These are phyloP conservation scores for Dryobota labecula DNA, from an alignment of 2,888 invertebrate species.

Conservation along the genomic window DNA sequence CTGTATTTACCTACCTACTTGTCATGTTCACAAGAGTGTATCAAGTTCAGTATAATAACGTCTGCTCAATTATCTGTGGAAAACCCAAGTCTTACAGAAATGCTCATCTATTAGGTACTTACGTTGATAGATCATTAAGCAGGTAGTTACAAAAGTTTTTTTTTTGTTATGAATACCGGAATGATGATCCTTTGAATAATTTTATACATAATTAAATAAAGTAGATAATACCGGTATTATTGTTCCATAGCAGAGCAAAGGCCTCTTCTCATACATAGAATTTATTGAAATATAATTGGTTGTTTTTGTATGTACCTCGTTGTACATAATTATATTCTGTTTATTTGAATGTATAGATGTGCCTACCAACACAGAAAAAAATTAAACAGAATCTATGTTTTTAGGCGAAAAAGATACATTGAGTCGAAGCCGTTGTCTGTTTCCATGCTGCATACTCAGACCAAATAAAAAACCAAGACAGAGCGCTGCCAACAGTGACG, in stretches of 20 bases:
- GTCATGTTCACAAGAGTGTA: not conserved
- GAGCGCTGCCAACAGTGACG: too few relatives aligned
- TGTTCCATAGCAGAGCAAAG: not conserved
- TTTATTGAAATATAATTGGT: not conserved
- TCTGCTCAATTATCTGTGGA: not conserved
- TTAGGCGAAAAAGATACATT: not conserved
- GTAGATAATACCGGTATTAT: not conserved
- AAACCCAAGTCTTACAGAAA: constrained; percentile 16
- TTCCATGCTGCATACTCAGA: not conserved
- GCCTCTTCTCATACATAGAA: not conserved
- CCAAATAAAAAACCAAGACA: too few relatives aligned
- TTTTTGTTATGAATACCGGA: not conserved
- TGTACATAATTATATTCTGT: not conserved
- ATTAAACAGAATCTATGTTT: constrained; percentile 3
- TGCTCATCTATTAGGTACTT: not conserved
- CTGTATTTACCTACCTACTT: not conserved
- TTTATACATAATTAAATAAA: not conserved
- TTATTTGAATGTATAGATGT: not conserved
- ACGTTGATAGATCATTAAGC: not conserved
- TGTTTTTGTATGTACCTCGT: not conserved
- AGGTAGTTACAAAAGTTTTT: not conserved
- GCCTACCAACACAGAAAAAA: not conserved
- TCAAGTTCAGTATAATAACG: constrained; percentile 4
- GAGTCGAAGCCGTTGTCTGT: too few relatives aligned
- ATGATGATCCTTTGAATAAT: not conserved